phyloP scores from a whole-genome alignment of 2,797 vertebrate species.

The Telmatherina bonti region DNA sequence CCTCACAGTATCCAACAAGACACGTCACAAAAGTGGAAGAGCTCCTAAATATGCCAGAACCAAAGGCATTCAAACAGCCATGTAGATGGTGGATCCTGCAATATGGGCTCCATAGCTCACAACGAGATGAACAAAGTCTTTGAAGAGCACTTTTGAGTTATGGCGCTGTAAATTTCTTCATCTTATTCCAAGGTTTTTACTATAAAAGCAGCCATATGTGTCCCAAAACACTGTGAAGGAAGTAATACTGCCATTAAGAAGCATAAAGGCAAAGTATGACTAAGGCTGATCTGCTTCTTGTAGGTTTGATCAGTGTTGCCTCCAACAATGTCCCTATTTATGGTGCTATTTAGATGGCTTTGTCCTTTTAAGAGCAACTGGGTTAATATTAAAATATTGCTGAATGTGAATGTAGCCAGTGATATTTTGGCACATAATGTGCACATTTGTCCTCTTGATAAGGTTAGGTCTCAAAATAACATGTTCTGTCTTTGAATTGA shows the following conservation, averaged over 20 bases:
- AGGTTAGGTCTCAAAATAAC: conserved; percentile 6
- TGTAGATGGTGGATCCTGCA: background rate
- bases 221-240: background rate
- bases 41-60: conserved; percentile 22
- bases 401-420: conserved; percentile 5
- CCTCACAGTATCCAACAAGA: conserved; percentile 40
- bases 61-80: background rate
- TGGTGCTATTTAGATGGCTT: too few species aligned
- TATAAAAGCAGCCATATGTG: too few species aligned
- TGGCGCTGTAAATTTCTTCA: conserved; percentile 19
- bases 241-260: background rate
- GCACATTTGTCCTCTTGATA: conserved; percentile 31
- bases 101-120: background rate
- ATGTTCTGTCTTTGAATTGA: too few species aligned
- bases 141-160: conserved; percentile 28
- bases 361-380: background rate
- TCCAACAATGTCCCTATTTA: background rate
- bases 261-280: too few species aligned
- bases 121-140: conserved; percentile 7
- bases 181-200: conserved; percentile 27
- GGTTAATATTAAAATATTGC: background rate
- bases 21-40: conserved; percentile 35
- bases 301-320: background rate
- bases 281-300: background rate
- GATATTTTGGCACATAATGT: background rate